These are phyloP conservation scores for Liparis tanakae DNA, from an alignment of 2,797 vertebrate genomes.

Conservation along the genomic window DNA sequence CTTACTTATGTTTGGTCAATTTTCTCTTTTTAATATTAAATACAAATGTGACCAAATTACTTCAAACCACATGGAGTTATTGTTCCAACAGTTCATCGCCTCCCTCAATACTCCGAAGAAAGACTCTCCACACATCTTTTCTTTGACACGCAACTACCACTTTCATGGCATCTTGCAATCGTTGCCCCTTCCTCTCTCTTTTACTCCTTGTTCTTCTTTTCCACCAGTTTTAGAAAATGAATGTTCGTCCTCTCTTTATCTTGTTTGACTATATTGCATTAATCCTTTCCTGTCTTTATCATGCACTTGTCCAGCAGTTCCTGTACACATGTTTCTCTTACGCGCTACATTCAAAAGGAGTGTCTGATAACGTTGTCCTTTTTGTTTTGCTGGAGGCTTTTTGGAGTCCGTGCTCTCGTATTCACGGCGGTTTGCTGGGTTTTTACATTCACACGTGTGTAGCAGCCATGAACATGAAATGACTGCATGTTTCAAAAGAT, in stretches of 20 bases:
- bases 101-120: not conserved
- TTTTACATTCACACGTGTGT: slow-evolving; percentile 6
- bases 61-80: not conserved
- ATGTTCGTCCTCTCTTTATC: not conserved
- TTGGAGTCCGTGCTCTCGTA: too few species aligned
- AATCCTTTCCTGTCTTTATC: not conserved
- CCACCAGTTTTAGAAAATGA: not conserved
- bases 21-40: not conserved
- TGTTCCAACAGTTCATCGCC: not conserved
- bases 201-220: not conserved
- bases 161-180: slow-evolving; percentile 21
- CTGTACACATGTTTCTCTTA: not conserved
- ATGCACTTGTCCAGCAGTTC: not conserved
- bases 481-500: slow-evolving; percentile 57
- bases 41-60: not conserved
- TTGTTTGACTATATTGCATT: not conserved
- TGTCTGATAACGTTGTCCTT: not conserved
- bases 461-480: slow-evolving; percentile 30
- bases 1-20: not conserved
- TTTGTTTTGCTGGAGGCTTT: not conserved
- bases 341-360: not conserved
- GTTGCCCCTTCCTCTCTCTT: not conserved
- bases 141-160: slow-evolving; percentile 16
- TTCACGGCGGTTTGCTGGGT: not conserved
- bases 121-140: not conserved